A percentile compares a stretch with the other conserved stretches of the same genome.
phyloP scores from a whole-genome alignment of 1,140 invertebrate genomes.

The Calosoma granatense region DNA sequence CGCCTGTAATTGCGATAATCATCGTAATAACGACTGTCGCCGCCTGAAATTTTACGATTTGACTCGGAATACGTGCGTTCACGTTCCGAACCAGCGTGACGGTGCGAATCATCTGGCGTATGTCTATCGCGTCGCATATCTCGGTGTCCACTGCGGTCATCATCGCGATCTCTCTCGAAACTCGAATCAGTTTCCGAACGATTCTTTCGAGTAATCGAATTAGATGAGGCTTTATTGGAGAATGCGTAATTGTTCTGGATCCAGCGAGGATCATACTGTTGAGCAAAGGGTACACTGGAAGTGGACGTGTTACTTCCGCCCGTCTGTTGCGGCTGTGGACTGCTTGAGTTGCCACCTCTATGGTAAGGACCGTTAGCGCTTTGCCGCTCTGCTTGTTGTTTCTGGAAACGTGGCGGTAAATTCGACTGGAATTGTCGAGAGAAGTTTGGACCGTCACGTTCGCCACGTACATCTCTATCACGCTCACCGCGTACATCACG shows the following conservation, averaged over 20 bases:
- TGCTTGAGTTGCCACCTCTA: conserved; percentile 19
- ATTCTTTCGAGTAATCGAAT: conserved; percentile 6
- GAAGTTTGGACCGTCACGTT: conserved; percentile 42
- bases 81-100: background rate
- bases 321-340: conserved; percentile 17
- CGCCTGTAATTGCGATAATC: conserved; percentile 14
- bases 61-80: background rate
- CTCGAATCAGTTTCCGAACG: conserved; percentile 9
- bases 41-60: background rate
- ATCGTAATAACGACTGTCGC: conserved; percentile 12
- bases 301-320: background rate
- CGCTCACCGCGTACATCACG: conserved; percentile 32
- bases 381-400: conserved; percentile 48
- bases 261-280: conserved; percentile 39
- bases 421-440: conserved; percentile 66
- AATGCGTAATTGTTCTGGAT: conserved; percentile 21
- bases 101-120: background rate
- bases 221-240: conserved; percentile 9
- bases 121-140: conserved; percentile 2
- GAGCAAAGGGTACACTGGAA: conserved; percentile 33
- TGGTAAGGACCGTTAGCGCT: conserved; percentile 14
- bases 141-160: conserved; percentile 12
- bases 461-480: no score
- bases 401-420: conserved; percentile 77
- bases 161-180: conserved; percentile 18